Evolutionary conservation across 2,888 invertebrate genomes (phyloP).

Genomic region (Ormyrus nitidulus): DNA sequence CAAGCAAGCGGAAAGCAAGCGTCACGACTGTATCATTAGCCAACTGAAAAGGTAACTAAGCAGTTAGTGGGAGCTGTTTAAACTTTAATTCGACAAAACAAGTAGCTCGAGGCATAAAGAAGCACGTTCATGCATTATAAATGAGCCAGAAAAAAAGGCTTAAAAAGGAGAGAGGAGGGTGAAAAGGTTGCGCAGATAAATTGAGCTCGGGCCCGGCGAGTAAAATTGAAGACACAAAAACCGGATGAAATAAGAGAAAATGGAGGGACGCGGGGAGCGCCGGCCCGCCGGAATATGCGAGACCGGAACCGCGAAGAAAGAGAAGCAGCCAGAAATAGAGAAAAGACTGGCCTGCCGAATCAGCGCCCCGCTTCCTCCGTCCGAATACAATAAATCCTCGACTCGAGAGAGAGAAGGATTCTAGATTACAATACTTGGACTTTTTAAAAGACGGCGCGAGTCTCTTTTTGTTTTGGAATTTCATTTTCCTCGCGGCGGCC

Average conservation of each 20-base stretch:
- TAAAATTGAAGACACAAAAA: conserved; percentile 15
- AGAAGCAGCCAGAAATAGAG: conserved; percentile 2
- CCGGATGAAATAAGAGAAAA: conserved; percentile 2
- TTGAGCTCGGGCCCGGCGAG: conserved; percentile 36
- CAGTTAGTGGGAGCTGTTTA: too few species aligned
- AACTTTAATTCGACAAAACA: too few species aligned
- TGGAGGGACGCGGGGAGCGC: neutral
- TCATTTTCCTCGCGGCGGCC: conserved; percentile 26
- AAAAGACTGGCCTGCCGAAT: conserved; percentile 30
- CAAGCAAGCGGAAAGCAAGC: too few species aligned
- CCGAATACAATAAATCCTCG: conserved; percentile 35
- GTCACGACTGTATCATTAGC: too few species aligned
- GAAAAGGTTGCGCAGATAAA: neutral
- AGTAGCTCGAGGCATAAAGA: too few species aligned
- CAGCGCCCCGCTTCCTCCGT: conserved; percentile 15
- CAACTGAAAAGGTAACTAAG: too few species aligned
- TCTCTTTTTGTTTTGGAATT: conserved; percentile 38
- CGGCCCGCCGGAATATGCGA: neutral
- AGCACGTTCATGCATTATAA: too few species aligned
- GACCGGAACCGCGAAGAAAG: conserved; percentile 4
- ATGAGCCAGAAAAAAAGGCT: too few species aligned
- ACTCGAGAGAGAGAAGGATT: conserved; percentile 2
- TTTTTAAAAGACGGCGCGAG: neutral
- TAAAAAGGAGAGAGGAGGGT: too few species aligned
- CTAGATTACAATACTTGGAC: conserved; percentile 27